Base-by-base conservation (phyloP, 2,797 vertebrate genomes). In the Emys orbicularis region DNA sequence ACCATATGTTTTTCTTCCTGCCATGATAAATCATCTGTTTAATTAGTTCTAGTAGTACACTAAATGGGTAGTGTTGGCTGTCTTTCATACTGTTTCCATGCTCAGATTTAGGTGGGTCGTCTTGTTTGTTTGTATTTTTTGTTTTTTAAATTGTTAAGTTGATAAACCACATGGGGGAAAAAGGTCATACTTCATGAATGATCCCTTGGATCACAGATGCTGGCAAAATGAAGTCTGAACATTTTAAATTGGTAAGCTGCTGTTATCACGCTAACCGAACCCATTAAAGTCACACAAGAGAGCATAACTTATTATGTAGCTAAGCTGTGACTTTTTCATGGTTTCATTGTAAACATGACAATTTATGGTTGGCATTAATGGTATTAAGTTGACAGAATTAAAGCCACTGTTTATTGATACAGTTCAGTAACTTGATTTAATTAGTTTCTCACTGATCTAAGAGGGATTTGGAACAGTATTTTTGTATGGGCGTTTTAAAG, bases 361-460 rank as follows among this genome's bases (percentile, higher is more conserved):
- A 97, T 97, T 95, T 97, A 95, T 95, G 91, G 96, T 88, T 89
- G 83, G 79, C 56, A 94, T 97, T 97, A 97, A 90, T 91, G 87
- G 86, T 93, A 97, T 85, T 97, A 96, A 95, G 90, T 93, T 97
- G 95, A 95, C 96, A 97, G 97, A 98, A 96, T 97, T 96, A 95
- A 94, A 97, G 89, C 68, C 53, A 87, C 68, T 95, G 95, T 97
- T 97, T 97, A 92, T 95, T 81, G 94, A 95, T 94, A 96, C 91
- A 97, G 94, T 96, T 97, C 95, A 97, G 88, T 97, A 91, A 92
- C 94, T 96, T 96, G 85, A 93, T 96, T 97, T 97, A 97, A 97
- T 98, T 97, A 96, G 90, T 90, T 95, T 94, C 92, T 96, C 79
- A 79, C 74, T 2, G 93, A 87, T 97, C 79, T 91, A 86, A 95